These are phyloP conservation scores for Megaustenia siamemsis DNA, from an alignment of 2,888 invertebrate species.

Conservation along the genomic window DNA sequence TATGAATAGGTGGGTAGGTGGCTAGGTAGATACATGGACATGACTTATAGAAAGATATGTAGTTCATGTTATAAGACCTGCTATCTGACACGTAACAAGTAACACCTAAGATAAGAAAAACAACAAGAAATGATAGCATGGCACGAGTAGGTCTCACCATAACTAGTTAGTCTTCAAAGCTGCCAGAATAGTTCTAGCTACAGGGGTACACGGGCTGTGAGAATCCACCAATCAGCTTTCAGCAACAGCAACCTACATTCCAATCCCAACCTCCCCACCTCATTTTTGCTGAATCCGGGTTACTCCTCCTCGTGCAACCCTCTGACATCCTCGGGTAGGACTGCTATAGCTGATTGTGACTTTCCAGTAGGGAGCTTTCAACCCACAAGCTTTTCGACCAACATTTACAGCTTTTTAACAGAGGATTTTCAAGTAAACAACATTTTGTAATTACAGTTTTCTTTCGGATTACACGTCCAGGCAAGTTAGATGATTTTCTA, in stretches of 20 bases:
- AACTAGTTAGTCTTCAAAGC: neutral
- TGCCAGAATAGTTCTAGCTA: neutral
- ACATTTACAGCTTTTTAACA: constrained; percentile 9
- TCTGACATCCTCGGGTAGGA: neutral
- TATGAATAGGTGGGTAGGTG: too few species aligned
- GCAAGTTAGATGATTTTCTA: neutral
- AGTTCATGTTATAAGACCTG: too few species aligned
- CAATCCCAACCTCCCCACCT: neutral
- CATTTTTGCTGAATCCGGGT: neutral
- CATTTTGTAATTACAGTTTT: neutral
- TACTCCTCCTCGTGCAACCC: neutral
- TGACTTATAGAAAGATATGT: too few species aligned
- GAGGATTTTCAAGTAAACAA: constrained; percentile 9
- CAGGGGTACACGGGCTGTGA: neutral
- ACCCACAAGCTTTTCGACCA: constrained; percentile 51
- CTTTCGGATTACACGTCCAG: neutral
- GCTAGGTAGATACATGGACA: too few species aligned
- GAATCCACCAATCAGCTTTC: constrained; percentile 3
- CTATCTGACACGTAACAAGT: too few species aligned
- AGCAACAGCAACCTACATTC: constrained; percentile 16
- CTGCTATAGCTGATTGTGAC: constrained; percentile 59
- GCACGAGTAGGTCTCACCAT: neutral
- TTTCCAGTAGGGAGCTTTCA: constrained; percentile 55
- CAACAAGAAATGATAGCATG: too few species aligned
- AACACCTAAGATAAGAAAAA: too few species aligned